A percentile compares a stretch with the other conserved stretches of the same genome.
Evolutionary conservation across 1,140 invertebrate species (phyloP).

Genomic region (Caligus rogercresseyi): DNA sequence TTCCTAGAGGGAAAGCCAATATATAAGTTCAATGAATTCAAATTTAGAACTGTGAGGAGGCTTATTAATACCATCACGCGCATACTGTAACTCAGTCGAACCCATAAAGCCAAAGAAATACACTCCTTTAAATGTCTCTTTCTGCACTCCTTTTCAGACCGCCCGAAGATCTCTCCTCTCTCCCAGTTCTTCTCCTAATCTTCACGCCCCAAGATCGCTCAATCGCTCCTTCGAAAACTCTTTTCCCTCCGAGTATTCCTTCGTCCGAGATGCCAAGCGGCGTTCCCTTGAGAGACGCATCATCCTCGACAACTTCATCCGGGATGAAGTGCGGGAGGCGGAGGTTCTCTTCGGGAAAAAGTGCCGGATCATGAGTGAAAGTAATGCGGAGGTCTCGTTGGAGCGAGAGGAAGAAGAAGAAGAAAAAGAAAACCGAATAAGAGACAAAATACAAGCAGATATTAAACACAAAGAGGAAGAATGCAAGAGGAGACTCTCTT

Average conservation of each 20-base stretch:
- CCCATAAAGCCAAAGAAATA: no score
- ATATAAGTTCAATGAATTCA: no score
- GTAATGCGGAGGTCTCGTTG: not conserved
- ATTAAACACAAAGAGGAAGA: not conserved
- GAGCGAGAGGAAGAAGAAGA: not conserved
- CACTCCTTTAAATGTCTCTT: no score
- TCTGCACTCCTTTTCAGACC: no score
- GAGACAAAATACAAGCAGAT: not conserved
- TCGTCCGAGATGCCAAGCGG: not conserved
- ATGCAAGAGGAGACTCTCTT: not conserved
- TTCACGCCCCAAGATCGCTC: no score
- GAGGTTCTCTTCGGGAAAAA: not conserved
- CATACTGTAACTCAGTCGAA: no score
- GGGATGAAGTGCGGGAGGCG: not conserved
- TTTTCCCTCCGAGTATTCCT: not conserved
- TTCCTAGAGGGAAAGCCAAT: no score
- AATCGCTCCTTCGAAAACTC: not conserved
- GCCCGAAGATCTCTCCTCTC: no score
- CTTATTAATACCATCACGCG: no score
- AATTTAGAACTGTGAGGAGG: no score
- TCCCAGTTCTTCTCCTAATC: no score
- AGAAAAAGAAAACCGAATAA: not conserved
- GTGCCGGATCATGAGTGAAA: not conserved
- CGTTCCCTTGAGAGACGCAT: not conserved
- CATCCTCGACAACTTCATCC: not conserved